Evolutionary conservation across 2,797 vertebrate genomes (phyloP).

Genomic region (Macroramphosus scolopax): DNA sequence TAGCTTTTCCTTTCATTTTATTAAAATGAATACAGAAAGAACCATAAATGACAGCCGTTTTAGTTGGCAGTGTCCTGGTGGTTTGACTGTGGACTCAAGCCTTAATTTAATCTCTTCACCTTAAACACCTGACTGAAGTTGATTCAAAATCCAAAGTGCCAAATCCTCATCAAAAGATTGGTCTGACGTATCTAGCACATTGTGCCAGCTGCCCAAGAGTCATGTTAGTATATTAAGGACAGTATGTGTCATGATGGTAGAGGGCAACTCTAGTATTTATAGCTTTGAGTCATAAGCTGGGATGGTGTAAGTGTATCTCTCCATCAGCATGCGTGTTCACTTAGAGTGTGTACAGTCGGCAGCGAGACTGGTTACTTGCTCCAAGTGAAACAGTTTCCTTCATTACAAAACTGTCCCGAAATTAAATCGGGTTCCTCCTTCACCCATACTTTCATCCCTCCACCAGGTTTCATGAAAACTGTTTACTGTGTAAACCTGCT

Average conservation of each 20-base stretch:
- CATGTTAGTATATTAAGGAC: conserved; percentile 72
- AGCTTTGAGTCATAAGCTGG: conserved; percentile 69
- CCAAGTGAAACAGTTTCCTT: too few relatives aligned
- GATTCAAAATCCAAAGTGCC: conserved; percentile 43
- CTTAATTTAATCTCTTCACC: conserved; percentile 15
- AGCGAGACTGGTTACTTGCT: conserved; percentile 23
- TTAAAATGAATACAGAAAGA: too few relatives aligned
- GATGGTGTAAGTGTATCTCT: conserved; percentile 64
- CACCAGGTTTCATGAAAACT: too few relatives aligned
- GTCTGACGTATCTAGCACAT: conserved; percentile 44
- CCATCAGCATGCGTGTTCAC: conserved; percentile 61
- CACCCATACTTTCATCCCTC: too few relatives aligned
- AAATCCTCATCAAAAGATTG: conserved; percentile 53
- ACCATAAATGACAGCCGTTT: too few relatives aligned
- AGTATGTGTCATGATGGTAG: conserved; percentile 54
- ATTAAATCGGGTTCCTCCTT: too few relatives aligned
- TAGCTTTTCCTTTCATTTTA: too few relatives aligned
- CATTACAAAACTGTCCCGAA: too few relatives aligned
- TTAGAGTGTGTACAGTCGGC: conserved; percentile 46
- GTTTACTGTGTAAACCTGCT: too few relatives aligned
- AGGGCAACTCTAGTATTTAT: conserved; percentile 69
- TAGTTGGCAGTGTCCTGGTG: too few relatives aligned
- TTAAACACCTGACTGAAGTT: conserved; percentile 31
- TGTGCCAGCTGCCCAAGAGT: conserved; percentile 51
- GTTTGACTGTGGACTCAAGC: conserved; percentile 1